Conservation (phyloP, 2,113 vertebrate species). For the Plotosus lineatus region DNA sequence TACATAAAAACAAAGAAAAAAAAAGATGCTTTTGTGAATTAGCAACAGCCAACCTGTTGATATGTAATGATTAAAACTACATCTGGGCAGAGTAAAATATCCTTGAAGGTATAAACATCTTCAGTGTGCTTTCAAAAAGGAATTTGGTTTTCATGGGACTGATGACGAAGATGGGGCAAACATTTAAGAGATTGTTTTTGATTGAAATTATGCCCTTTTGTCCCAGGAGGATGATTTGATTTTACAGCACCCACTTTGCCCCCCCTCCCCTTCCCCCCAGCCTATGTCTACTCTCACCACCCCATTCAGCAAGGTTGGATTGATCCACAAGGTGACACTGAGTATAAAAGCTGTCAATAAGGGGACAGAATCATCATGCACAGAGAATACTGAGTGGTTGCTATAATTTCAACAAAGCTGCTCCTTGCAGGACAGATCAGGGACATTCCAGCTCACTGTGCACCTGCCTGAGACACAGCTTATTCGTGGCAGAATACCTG, state of each 20-base stretch:
- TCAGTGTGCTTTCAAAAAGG: neutral
- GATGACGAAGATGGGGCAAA: slow-evolving; percentile 73
- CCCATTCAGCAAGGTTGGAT: slow-evolving; percentile 63
- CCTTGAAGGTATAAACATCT: neutral
- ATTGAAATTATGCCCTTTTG: slow-evolving; percentile 70
- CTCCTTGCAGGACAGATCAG: slow-evolving; percentile 64
- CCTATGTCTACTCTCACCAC: slow-evolving; percentile 55
- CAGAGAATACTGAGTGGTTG: slow-evolving; percentile 68
- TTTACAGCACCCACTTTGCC: slow-evolving; percentile 10
- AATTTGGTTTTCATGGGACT: slow-evolving; percentile 56
- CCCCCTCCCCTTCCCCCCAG: neutral
- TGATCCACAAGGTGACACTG: slow-evolving; percentile 76
- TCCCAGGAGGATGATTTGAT: slow-evolving; percentile 51
- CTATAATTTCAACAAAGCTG: slow-evolving; percentile 63
- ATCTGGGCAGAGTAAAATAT: neutral
- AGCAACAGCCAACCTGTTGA: neutral
- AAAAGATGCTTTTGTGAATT: neutral
- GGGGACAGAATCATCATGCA: slow-evolving; percentile 65
- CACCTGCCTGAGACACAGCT: neutral
- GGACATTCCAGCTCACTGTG: slow-evolving; percentile 53
- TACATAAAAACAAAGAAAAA: neutral
- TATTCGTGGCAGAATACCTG: neutral
- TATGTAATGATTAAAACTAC: slow-evolving; percentile 11
- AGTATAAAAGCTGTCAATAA: slow-evolving; percentile 74
- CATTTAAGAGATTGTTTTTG: slow-evolving; percentile 75